A percentile compares a stretch with the other conserved stretches of the same genome.
Conservation (phyloP, 2,113 vertebrate species). For the Pedetes capensis region DNA sequence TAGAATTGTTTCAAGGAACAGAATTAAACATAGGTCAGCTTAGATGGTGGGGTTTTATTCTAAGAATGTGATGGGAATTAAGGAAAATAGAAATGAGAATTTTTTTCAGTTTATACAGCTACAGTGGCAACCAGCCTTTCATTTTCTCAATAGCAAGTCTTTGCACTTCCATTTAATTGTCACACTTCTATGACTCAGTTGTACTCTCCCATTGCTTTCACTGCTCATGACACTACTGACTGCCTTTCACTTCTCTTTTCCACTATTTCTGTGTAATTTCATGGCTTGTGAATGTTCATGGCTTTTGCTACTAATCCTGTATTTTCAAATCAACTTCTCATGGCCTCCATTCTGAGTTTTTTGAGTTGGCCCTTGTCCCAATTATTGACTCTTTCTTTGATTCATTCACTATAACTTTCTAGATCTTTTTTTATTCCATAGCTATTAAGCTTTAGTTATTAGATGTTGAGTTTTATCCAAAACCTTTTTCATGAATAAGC, state of each 20-base stretch:
- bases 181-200: neutral
- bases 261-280: neutral
- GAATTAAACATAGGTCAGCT: neutral
- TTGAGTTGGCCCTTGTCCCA: neutral
- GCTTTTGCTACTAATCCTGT: neutral
- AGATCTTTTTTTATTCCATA: neutral
- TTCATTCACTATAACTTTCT: neutral
- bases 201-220: neutral
- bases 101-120: neutral
- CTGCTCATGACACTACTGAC: neutral
- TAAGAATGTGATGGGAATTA: neutral
- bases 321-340: neutral
- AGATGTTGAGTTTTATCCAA: neutral
- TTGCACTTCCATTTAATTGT: neutral
- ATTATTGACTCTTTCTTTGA: neutral
- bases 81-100: neutral
- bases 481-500: neutral
- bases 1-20: neutral
- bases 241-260: neutral
- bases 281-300: neutral
- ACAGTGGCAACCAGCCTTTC: neutral
- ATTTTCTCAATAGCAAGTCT: no score
- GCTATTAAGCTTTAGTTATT: neutral
- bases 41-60: neutral
- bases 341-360: neutral